Conservation (phyloP, 2,797 vertebrate genomes). For the Cygnus olor region DNA sequence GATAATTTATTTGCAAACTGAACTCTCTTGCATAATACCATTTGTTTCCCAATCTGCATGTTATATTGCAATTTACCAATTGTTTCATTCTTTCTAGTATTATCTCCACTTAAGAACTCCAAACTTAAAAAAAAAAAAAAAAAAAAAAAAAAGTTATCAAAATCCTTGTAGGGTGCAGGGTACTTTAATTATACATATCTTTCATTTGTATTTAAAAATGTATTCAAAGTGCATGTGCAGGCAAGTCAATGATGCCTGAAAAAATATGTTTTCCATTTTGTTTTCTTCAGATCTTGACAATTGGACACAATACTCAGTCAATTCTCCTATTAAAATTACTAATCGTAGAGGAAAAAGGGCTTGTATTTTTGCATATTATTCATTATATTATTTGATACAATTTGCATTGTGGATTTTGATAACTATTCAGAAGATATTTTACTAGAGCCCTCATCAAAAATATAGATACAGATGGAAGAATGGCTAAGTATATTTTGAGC, state of each 20-base stretch:
- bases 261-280: constrained; percentile 53
- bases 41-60: constrained; percentile 24
- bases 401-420: not conserved
- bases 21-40: not conserved
- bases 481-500: not conserved
- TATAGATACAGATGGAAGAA: not conserved
- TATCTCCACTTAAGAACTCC: not conserved
- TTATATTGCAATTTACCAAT: not conserved
- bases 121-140: not conserved
- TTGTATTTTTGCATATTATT: not conserved
- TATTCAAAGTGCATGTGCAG: not conserved
- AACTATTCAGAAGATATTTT: not conserved
- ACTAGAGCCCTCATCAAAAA: not conserved
- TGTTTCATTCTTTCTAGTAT: constrained; percentile 32
- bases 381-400: not conserved
- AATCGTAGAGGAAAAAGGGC: not conserved
- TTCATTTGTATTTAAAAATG: not conserved
- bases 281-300: constrained; percentile 20
- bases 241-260: constrained; percentile 6
- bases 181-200: not conserved
- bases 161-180: not conserved
- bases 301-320: not conserved
- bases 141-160: not conserved
- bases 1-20: constrained; percentile 19
- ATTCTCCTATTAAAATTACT: constrained; percentile 18